Percentiles rank a stretch among this genome's conserved stretches.
These are phyloP conservation scores for Chelmon rostratus DNA, from an alignment of 2,797 vertebrate genomes.

Conservation along the genomic window DNA sequence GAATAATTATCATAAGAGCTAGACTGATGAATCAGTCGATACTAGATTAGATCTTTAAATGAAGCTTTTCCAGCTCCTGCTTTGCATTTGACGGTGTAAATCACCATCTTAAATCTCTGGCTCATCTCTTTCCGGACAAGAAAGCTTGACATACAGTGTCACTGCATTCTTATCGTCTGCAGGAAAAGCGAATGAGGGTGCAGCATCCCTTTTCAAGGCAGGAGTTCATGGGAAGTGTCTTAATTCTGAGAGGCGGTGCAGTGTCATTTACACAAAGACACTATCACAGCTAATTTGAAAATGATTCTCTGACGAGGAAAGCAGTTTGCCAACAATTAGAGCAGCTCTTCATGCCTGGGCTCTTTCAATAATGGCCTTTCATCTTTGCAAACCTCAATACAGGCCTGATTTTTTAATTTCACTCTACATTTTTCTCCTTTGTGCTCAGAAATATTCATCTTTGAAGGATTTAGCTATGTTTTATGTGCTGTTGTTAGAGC, in stretches of 20 bases:
- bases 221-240: slow-evolving; percentile 21
- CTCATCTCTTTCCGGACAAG: background rate
- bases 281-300: background rate
- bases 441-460: slow-evolving; percentile 9
- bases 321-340: background rate
- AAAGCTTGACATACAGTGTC: background rate
- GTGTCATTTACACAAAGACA: background rate
- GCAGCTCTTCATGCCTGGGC: background rate
- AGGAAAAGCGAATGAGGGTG: background rate
- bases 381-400: background rate
- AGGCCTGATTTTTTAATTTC: background rate
- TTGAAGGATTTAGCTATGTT: background rate
- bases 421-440: background rate
- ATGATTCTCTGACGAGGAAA: background rate
- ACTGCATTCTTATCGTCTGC: background rate
- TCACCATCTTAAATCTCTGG: background rate
- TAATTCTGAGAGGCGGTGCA: background rate
- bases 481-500: background rate
- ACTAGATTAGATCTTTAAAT: too few relatives aligned
- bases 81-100: background rate
- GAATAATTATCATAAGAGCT: background rate
- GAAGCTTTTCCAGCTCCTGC: background rate
- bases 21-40: too few relatives aligned
- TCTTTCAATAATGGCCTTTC: background rate
- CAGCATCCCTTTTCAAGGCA: background rate